These are phyloP conservation scores for Leptodactylus fallax DNA, from an alignment of 2,797 vertebrate genomes.

Conservation along the genomic window DNA sequence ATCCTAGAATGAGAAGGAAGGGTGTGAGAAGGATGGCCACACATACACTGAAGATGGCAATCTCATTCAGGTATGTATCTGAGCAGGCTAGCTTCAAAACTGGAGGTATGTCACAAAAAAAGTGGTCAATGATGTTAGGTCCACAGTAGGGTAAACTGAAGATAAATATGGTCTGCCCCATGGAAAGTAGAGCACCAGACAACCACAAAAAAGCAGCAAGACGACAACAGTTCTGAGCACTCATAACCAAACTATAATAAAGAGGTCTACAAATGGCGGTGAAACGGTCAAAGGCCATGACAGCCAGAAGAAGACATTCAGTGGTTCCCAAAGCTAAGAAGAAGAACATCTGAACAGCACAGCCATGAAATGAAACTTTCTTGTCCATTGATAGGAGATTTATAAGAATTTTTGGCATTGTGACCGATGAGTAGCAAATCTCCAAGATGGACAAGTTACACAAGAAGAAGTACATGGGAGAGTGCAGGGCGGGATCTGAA, in stretches of 20 bases:
- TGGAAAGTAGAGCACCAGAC: constrained; percentile 5
- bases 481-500: constrained; percentile 14
- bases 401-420: constrained; percentile 34
- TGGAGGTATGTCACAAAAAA: constrained; percentile 56
- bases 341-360: constrained; percentile 35
- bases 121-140: constrained; percentile 45
- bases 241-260: constrained; percentile 30
- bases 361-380: constrained; percentile 26
- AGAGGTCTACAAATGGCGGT: constrained; percentile 43
- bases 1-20: constrained; percentile 38
- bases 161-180: constrained; percentile 31
- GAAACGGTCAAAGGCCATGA: constrained; percentile 46
- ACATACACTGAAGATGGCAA: constrained; percentile 43
- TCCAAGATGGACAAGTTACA: constrained; percentile 50
- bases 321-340: constrained; percentile 33
- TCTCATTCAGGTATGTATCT: constrained; percentile 47
- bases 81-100: constrained; percentile 47
- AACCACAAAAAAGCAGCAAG: constrained; percentile 18
- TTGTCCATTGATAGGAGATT: constrained; percentile 20
- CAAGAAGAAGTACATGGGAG: constrained; percentile 54
- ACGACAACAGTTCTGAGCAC: background rate
- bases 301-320: constrained; percentile 45
- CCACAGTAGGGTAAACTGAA: constrained; percentile 43
- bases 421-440: constrained; percentile 38
- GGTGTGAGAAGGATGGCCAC: constrained; percentile 30